phyloP scores from a whole-genome alignment of 2,797 vertebrate species.

The Sylvilagus floridanus region DNA sequence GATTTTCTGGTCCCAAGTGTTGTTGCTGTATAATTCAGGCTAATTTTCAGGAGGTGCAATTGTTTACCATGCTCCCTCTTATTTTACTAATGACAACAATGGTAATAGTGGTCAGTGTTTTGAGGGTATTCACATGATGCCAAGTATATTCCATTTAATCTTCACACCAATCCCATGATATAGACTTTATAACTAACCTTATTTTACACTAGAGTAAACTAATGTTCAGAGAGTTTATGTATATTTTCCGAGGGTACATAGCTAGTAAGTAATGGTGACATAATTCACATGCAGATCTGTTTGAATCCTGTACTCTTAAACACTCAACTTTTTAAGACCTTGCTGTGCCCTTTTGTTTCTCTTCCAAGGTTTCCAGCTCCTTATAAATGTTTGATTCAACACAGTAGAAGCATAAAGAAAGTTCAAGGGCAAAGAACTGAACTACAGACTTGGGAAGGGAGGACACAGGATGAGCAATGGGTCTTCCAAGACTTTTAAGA shows the following conservation, averaged over 20 bases:
- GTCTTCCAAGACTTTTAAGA: neutral
- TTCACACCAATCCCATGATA: neutral
- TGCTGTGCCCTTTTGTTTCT: neutral
- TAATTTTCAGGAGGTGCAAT: neutral
- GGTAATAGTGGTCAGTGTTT: neutral
- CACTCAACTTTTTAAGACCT: neutral
- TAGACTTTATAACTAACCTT: neutral
- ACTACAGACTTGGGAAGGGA: neutral
- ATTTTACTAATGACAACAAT: constrained; percentile 4
- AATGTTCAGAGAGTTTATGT: neutral
- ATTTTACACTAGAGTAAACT: constrained; percentile 26
- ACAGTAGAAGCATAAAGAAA: neutral
- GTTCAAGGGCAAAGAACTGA: neutral
- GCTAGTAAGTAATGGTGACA: neutral
- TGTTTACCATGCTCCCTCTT: neutral
- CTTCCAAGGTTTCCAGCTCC: neutral
- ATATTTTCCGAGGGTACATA: neutral
- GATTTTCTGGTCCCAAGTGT: neutral
- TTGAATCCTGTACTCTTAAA: neutral
- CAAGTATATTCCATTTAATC: neutral
- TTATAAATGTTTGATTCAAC: constrained; percentile 12
- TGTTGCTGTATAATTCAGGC: neutral
- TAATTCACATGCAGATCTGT: neutral
- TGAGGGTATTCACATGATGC: neutral
- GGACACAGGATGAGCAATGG: neutral